Conservation (phyloP, 2,888 invertebrate species). For the Apodemia hepburni region DNA sequence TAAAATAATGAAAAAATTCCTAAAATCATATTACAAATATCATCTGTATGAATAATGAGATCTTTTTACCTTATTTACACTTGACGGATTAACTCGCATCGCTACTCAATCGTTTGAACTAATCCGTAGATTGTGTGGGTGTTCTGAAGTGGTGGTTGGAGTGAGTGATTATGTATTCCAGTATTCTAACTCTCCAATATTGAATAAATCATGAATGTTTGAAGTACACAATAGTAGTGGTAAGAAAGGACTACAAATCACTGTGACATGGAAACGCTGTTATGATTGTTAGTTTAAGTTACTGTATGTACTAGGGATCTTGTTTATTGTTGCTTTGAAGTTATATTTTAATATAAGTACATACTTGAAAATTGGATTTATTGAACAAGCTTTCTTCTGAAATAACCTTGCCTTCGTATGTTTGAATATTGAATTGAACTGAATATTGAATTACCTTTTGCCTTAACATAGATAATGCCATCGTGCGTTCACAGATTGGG, state of each 20-base stretch:
- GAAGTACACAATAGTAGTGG: not conserved
- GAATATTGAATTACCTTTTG: too few species aligned
- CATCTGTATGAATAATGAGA: too few species aligned
- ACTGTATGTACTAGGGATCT: not conserved
- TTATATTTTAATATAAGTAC: not conserved
- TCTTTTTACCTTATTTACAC: too few species aligned
- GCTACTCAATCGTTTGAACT: not conserved
- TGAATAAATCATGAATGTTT: constrained; percentile 5
- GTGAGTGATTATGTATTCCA: not conserved
- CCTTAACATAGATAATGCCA: too few species aligned
- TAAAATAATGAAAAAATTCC: too few species aligned
- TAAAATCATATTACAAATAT: too few species aligned
- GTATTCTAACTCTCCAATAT: not conserved
- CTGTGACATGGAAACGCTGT: not conserved
- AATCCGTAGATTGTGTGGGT: constrained; percentile 1
- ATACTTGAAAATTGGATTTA: too few species aligned
- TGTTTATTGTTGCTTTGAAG: not conserved
- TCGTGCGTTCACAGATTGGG: too few species aligned
- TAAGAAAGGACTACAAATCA: constrained; percentile 9
- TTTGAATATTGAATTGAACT: too few species aligned
- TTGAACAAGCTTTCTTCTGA: too few species aligned
- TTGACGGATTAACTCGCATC: too few species aligned
- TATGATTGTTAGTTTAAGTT: not conserved
- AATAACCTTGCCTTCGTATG: too few species aligned
- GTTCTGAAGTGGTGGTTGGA: not conserved